Base-by-base conservation (phyloP, 2,888 invertebrate species). In the Caenorhabditis sp. region DNA sequence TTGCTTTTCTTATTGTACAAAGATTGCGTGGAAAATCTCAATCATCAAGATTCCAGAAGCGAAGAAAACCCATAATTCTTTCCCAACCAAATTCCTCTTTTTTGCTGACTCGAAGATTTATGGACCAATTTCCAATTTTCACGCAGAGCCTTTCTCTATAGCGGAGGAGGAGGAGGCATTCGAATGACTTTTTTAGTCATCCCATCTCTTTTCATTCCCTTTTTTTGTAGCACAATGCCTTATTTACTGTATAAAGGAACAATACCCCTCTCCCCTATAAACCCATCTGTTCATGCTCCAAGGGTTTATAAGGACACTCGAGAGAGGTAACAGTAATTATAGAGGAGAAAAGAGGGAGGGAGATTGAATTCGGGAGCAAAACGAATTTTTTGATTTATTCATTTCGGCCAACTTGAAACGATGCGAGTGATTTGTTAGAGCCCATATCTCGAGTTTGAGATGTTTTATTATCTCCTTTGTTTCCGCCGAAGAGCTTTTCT, bases 281-380 rank as follows among this genome's bases (percentile, higher is more conserved):
- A 22, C 66, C 70, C 70, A 70, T 70, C 70, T 70, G 70, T 70
- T 70, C 70, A 70, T 70, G 70, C 58, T 70, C 70, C 70, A 70
- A 70, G 59, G 58, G 59, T n/a, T 70, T 26, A 44, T 47, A 70
- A 70, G 70, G 70, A 70, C 70, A 59, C 47, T 47, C 19, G 35
- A 24, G 51, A 38, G 58, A 47, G 58, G 44, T 22, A 28, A 59
- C 47, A 70, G 58, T 58, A 70, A 59, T 70, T 59, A 70, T 44
- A 19, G 26, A 14, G 24, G 14, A 16, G 24, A 41, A 49, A 6
- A 28, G 12, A 7, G 51, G 26, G 56, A 28, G 59, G 35, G 22
- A 38, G 38, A 26, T 54, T 26, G 26, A 54, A 54, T 54, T 54
- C 26, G 5, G 19, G 54, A 54, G 51, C 22, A 19, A 22, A 35